Evolutionary conservation across 2,113 vertebrate genomes (phyloP).

Genomic region (Azemiops feae): DNA sequence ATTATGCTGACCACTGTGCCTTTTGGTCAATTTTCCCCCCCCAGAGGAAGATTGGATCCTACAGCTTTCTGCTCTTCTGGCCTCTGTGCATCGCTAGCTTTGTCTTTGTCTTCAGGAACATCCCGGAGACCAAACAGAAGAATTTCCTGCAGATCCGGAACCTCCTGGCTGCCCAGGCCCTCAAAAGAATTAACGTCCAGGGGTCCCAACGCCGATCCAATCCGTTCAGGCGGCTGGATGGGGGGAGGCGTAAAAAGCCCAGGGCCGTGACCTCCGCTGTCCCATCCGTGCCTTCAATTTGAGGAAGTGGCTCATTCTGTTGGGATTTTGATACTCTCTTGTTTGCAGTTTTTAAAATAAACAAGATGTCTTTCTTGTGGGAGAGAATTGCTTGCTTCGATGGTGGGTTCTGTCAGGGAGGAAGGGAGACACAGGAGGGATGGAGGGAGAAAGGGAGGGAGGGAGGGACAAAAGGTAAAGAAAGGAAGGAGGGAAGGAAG

Average conservation of each 20-base stretch:
- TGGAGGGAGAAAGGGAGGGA: too few relatives aligned
- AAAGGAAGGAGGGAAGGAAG: too few relatives aligned
- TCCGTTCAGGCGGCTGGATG: fast-evolving
- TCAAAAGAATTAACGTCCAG: not conserved
- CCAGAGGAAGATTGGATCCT: not conserved
- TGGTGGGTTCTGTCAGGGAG: not conserved
- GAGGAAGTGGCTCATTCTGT: too few relatives aligned
- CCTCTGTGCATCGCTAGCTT: not conserved
- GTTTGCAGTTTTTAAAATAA: not conserved
- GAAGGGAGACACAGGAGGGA: not conserved
- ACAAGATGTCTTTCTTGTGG: not conserved
- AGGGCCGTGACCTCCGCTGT: fast-evolving
- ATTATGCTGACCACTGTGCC: not conserved
- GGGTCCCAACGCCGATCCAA: not conserved
- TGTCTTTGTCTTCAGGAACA: not conserved
- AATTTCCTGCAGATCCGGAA: not conserved
- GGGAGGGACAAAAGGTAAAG: too few relatives aligned
- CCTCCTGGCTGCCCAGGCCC: not conserved
- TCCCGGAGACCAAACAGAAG: not conserved
- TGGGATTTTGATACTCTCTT: not conserved
- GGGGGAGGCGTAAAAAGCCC: not conserved
- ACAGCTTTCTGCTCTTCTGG: slow-evolving; percentile 4
- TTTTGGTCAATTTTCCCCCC: not conserved
- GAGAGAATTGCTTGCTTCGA: not conserved
- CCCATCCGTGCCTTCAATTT: not conserved